Percentiles rank a stretch among this genome's conserved stretches.
phyloP scores from a whole-genome alignment of 2,888 invertebrate species.

The Thymelicus sylvestris region DNA sequence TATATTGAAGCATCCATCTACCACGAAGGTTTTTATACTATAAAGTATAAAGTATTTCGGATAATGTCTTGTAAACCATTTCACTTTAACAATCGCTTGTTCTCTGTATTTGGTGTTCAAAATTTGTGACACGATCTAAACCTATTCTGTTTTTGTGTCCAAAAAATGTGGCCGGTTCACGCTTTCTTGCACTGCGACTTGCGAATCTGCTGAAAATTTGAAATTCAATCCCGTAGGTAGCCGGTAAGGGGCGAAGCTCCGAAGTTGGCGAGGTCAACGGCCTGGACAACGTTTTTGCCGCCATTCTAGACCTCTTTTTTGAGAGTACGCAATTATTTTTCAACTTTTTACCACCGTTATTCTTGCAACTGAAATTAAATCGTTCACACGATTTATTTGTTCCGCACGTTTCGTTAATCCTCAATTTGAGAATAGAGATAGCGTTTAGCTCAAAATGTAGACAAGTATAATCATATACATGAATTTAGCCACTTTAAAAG shows the following conservation, averaged over 20 bases:
- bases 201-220: conserved; percentile 79
- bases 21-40: no score
- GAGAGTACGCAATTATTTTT: conserved; percentile 73
- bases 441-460: no score
- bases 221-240: conserved; percentile 68
- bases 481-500: no score
- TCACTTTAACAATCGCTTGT: neutral
- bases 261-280: conserved; percentile 66
- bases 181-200: conserved; percentile 67
- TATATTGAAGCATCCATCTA: no score
- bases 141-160: conserved; percentile 30
- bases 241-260: conserved; percentile 46
- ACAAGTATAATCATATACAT: no score
- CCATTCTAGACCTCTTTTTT: conserved; percentile 74
- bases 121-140: conserved; percentile 15
- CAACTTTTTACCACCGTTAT: conserved; percentile 71
- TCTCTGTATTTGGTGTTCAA: conserved; percentile 2
- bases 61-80: neutral
- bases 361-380: conserved; percentile 57
- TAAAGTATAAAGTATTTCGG: no score
- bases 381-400: conserved; percentile 67
- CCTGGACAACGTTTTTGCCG: conserved; percentile 77
- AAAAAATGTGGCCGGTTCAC: conserved; percentile 53
- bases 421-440: neutral
- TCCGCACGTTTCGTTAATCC: conserved; percentile 7